A percentile compares a stretch with the other conserved stretches of the same genome.
Conservation (phyloP, 1,140 invertebrate genomes). For the Drosophila leontia region DNA sequence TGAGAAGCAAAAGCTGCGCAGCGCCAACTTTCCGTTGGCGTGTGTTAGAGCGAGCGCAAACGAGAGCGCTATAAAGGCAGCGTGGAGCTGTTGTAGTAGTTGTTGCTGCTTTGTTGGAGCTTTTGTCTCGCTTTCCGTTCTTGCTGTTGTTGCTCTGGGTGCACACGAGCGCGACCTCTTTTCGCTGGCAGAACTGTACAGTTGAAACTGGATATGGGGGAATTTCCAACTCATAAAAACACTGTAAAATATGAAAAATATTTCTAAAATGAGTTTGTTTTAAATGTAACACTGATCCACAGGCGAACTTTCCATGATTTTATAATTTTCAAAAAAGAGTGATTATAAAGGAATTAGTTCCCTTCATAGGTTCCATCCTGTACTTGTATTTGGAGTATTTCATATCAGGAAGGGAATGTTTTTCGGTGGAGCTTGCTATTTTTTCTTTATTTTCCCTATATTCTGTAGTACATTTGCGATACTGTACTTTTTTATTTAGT, state of each 20-base stretch:
- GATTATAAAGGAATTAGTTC: not conserved
- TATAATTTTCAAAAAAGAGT: not conserved
- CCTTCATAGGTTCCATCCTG: not conserved
- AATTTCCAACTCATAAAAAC: slow-evolving; percentile 2
- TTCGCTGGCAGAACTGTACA: slow-evolving; percentile 61
- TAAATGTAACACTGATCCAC: not conserved
- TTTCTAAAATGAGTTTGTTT: not conserved
- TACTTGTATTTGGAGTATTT: slow-evolving; percentile 6
- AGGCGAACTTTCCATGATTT: not conserved
- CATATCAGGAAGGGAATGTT: slow-evolving; percentile 26
- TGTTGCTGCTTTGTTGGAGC: slow-evolving; percentile 35
- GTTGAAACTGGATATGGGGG: slow-evolving; percentile 54
- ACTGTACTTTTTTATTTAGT: slow-evolving; percentile 25
- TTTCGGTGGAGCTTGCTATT: slow-evolving; percentile 19
- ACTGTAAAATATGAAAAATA: not conserved
- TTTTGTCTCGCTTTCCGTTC: slow-evolving; percentile 27
- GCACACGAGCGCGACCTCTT: slow-evolving; percentile 81
- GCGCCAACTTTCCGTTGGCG: slow-evolving; percentile 65
- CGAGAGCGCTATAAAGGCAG: slow-evolving; percentile 67
- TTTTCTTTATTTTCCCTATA: slow-evolving; percentile 4
- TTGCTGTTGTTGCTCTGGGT: slow-evolving; percentile 60
- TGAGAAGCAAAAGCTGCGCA: slow-evolving; percentile 55
- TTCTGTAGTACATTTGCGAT: slow-evolving; percentile 10
- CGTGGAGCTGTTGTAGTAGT: slow-evolving; percentile 48
- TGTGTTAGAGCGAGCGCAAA: slow-evolving; percentile 80